Evolutionary conservation across 2,888 invertebrate species (phyloP), one percentile per base, ranked within the genome.

Genomic region (Agriopis marginaria): DNA sequence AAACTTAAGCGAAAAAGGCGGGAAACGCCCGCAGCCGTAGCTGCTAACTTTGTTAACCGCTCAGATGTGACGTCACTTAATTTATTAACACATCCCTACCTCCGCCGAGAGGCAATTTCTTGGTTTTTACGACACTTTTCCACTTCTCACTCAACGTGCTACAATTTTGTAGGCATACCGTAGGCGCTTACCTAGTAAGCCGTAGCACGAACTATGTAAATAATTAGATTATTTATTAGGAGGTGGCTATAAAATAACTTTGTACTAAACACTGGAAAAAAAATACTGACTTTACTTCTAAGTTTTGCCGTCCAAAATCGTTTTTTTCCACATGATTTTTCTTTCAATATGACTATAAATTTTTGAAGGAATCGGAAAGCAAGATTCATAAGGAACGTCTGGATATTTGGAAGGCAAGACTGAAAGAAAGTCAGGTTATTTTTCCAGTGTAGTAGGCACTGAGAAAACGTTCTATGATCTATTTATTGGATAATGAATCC

Each of bases 41-140:
- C 87, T 86, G 84, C 86, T 85, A 90, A 91, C 90, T 92, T 90
- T 87, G 88, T 87, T 88, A 89, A 90, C 87, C 86, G 84, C 88
- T 86, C 83, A 82, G 88, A 91, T 91, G 91, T 92, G 90, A 93
- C 92, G 90, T 92, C 92, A 93, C 90, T 91, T 93, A 94, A 94
- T 94, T 94, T 94, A 94, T 94, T 93, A 93, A 93, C 92, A 93
- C 92, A 86, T 90, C 87, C 85, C 88, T 87, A 84, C 84, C 86
- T 84, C 80, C 77, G 82, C 77, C 82, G 80, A 85, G 83, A 82
- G 84, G 85, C 83, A 85, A 86, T 88, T 68, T 88, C 81, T 81
- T 80, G 80, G 79, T 80, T 86, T 86, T 89, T 89, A 91, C 86
- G 89, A 87, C 86, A 89, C 85, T 88, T 91, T 86, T 82, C 86